Conservation (phyloP, 2,797 vertebrate species). For the Periparus ater region DNA sequence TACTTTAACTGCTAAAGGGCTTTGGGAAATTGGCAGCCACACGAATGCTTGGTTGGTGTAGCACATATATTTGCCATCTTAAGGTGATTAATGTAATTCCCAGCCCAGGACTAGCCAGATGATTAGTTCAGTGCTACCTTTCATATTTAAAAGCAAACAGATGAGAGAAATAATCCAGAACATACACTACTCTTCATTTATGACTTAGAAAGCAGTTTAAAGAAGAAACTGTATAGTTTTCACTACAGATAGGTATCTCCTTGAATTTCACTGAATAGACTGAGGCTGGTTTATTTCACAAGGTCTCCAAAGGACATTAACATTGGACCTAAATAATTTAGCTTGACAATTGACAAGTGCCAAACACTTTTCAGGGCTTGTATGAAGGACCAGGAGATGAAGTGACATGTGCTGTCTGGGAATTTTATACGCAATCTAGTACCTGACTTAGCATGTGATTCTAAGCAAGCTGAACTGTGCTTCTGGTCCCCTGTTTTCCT, state of each 20-base stretch:
- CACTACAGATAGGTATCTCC: neutral
- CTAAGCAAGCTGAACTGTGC: neutral
- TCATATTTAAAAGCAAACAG: neutral
- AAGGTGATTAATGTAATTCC: neutral
- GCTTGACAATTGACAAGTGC: neutral
- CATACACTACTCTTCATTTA: neutral
- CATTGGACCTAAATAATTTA: neutral
- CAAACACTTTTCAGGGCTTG: neutral
- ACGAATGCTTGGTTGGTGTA: neutral
- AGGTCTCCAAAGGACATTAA: neutral
- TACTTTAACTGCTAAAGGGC: constrained; percentile 3
- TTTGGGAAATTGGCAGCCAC: neutral
- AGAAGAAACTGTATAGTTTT: neutral
- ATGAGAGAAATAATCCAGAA: neutral
- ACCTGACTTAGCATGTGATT: neutral
- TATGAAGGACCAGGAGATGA: neutral
- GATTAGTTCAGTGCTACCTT: neutral
- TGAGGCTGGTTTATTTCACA: neutral
- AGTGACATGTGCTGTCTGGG: neutral
- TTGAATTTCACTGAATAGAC: neutral
- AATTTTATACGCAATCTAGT: neutral
- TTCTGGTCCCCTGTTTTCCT: neutral
- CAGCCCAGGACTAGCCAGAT: neutral
- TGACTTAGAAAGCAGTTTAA: neutral
- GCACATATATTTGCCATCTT: neutral